Conservation (phyloP, 2,888 invertebrate genomes). For the Leptogaster cylindrica region DNA sequence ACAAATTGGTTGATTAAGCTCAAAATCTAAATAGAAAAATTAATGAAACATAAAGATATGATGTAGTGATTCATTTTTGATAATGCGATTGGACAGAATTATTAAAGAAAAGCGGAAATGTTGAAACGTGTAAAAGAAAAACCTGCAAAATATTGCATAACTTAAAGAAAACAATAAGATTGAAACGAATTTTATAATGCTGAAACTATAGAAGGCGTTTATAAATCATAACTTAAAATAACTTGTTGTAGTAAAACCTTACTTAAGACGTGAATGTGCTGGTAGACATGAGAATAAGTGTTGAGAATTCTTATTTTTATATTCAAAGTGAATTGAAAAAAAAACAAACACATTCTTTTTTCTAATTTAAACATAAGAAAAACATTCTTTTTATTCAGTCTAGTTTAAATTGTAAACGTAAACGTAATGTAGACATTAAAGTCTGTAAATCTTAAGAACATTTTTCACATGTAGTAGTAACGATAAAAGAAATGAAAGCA, state of each 20-base stretch:
- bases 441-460: slow-evolving; percentile 26
- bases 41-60: too few species aligned
- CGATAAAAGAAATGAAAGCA: slow-evolving; percentile 30
- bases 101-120: slow-evolving; percentile 14
- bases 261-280: slow-evolving; percentile 15
- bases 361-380: slow-evolving; percentile 16
- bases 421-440: slow-evolving; percentile 12
- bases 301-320: slow-evolving; percentile 32
- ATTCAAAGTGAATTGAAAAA: slow-evolving; percentile 23
- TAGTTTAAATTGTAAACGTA: slow-evolving; percentile 36
- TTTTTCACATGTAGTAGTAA: slow-evolving; percentile 38
- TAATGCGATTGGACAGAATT: too few species aligned
- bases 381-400: slow-evolving; percentile 34
- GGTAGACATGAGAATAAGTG: slow-evolving; percentile 15
- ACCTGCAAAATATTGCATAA: slow-evolving; percentile 8
- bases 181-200: slow-evolving; percentile 39
- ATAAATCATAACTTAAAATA: slow-evolving; percentile 19
- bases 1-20: too few species aligned
- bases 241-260: slow-evolving; percentile 25
- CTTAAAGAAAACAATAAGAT: slow-evolving; percentile 35
- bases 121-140: slow-evolving; percentile 9
- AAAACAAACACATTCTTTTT: slow-evolving; percentile 21
- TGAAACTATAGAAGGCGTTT: slow-evolving; percentile 22
- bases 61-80: too few species aligned
- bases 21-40: too few species aligned